Evolutionary conservation across 1,140 invertebrate genomes (phyloP), one percentile per base, ranked within the genome.

Genomic region (Anastrepha obliqua): DNA sequence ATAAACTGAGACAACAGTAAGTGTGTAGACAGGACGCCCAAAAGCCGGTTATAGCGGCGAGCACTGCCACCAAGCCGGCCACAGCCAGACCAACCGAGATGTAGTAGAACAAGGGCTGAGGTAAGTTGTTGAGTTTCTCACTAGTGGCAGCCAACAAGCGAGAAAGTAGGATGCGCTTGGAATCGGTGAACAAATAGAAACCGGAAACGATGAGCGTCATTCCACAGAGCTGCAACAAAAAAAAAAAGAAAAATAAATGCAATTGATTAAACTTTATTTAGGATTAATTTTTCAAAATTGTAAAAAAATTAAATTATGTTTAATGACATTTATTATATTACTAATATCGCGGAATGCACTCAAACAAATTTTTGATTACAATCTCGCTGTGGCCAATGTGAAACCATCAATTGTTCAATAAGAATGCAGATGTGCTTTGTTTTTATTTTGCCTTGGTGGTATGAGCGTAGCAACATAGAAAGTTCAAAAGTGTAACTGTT

Each of bases 21-120:
- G 95, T 96, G 89, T 96, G 94, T 87, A 96, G 93, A 91, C 96
- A 97, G 9, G 96, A 96, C 2, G 96, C 96, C 96, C 96, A 97
- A 90, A 96, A 97, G 51, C 97, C 97, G 8, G 97, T 91, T 59
- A 97, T 94, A 3, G 96, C 95, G 5, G 95, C 95, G 5, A 95
- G 93, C 47, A 96, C 95, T 55, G 96, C 95, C 29, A 95, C 90
- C 60, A 97, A 94, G 20, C 97, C 97, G 0, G 96, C 92, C 0
- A 94, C 94, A 20, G 96, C 94, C 44, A 97, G 90, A 2, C 94
- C 95, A 17, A 97, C 94, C 0, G 96, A 95, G 1, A 96, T 93
- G 89, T 97, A 97, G 91, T 97, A 96, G 87, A 97, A 95, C 11
- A 97, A 93, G 1, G 97, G 96, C 88, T 97, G 95, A 62, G 92